These are phyloP conservation scores for Conus canariensis DNA, from an alignment of 2,888 invertebrate genomes.

Conservation along the genomic window DNA sequence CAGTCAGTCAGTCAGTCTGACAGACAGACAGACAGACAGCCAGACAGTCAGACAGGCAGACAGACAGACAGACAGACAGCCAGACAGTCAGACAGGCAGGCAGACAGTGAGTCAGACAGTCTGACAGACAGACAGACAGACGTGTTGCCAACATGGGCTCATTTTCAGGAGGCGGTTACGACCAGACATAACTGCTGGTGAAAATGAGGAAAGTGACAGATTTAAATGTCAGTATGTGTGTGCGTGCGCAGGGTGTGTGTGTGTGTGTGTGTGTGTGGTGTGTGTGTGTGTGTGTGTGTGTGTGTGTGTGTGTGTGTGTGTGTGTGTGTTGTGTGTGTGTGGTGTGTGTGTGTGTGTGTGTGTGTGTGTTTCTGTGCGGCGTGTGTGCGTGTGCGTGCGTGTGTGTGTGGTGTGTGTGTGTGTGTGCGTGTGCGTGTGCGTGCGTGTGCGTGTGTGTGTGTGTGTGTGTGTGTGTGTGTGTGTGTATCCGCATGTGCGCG, in stretches of 20 bases:
- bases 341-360: constrained; percentile 25
- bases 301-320: constrained; percentile 29
- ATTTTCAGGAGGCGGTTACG: no score
- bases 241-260: background rate
- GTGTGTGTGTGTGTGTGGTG: constrained; percentile 20
- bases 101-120: background rate
- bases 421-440: constrained; percentile 21
- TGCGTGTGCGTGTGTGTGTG: constrained; percentile 5
- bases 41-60: no score
- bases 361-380: background rate
- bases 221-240: background rate
- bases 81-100: background rate
- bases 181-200: no score
- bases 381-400: background rate
- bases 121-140: background rate
- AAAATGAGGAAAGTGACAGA: no score
- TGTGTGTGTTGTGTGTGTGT: constrained; percentile 21
- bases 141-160: no score
- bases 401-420: constrained; percentile 4
- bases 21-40: background rate
- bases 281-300: constrained; percentile 30
- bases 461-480: constrained; percentile 26
- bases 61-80: no score
- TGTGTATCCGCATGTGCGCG: constrained; percentile 20
- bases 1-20: background rate